Evolutionary conservation across 1,140 invertebrate species (phyloP).

Genomic region (Mamestra configurata): DNA sequence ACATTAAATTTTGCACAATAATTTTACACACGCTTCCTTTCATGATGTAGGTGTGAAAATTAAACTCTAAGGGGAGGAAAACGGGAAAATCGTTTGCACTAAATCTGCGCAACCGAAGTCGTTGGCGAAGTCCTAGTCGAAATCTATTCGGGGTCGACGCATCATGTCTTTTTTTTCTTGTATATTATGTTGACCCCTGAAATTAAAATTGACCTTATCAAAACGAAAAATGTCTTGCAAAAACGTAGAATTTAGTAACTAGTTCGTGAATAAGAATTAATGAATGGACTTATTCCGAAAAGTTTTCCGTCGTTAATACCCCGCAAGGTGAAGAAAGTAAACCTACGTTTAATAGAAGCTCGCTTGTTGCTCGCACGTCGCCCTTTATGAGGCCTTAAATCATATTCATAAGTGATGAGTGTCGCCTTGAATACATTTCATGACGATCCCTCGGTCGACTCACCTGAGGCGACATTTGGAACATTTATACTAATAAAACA

Average conservation of each 20-base stretch:
- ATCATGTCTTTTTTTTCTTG: no score
- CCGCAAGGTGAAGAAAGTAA: not conserved
- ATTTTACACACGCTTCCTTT: no score
- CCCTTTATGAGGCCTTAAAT: conserved; percentile 41
- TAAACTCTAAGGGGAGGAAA: no score
- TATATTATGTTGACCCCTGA: no score
- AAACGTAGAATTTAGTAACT: not conserved
- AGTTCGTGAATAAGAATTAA: not conserved
- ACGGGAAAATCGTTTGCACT: no score
- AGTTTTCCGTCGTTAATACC: not conserved
- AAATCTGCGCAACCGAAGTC: no score
- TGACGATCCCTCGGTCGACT: conserved; percentile 11
- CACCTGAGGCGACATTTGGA: conserved; percentile 39
- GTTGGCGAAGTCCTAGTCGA: no score
- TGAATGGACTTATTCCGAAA: not conserved
- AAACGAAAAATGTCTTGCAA: not conserved
- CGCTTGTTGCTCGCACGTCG: conserved; percentile 44
- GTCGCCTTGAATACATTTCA: conserved; percentile 50
- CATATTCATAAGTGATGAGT: conserved; percentile 55
- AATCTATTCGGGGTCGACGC: no score
- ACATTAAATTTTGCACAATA: no score
- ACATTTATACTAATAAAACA: conserved; percentile 49
- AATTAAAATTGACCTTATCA: not conserved
- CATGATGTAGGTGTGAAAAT: no score
- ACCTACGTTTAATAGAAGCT: conserved; percentile 20